A percentile compares a stretch with the other conserved stretches of the same genome.
Conservation (phyloP, 2,888 invertebrate species). For the Hydriomena furcata region DNA sequence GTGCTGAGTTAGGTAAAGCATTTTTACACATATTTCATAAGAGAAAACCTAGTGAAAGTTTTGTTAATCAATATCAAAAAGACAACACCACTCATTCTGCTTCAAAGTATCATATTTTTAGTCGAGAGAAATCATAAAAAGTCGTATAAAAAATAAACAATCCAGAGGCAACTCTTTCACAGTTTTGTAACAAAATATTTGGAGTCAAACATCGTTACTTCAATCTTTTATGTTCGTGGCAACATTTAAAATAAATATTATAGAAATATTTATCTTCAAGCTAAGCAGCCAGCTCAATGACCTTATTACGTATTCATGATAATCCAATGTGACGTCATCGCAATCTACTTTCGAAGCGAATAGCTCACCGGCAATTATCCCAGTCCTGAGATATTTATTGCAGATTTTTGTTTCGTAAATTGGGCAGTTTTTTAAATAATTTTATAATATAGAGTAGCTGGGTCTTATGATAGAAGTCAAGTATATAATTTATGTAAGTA, state of each 20-base stretch:
- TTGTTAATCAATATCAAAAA: constrained; percentile 47
- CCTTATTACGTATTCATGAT: constrained; percentile 46
- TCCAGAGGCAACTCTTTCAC: constrained; percentile 25
- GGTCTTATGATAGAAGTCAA: no score
- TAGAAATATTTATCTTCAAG: constrained; percentile 4
- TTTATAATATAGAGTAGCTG: no score
- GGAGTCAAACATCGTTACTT: neutral
- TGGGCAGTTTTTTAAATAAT: constrained; percentile 1
- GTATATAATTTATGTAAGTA: no score
- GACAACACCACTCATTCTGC: constrained; percentile 39
- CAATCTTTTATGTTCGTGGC: constrained; percentile 5
- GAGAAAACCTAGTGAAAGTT: constrained; percentile 60
- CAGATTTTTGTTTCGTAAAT: constrained; percentile 7
- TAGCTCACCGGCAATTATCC: constrained; percentile 35
- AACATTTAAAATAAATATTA: constrained; percentile 10
- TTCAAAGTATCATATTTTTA: constrained; percentile 12
- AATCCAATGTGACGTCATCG: constrained; percentile 49
- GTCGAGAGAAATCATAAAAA: constrained; percentile 24
- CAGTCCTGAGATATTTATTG: constrained; percentile 21
- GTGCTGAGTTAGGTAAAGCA: constrained; percentile 35
- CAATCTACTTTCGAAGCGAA: constrained; percentile 46
- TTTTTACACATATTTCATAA: constrained; percentile 39
- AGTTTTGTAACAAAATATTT: constrained; percentile 18
- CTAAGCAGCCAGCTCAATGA: constrained; percentile 38
- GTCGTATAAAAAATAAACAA: constrained; percentile 22